Evolutionary conservation across 2,113 vertebrate genomes (phyloP).

Genomic region (Rhinolophus ferrumequinum): DNA sequence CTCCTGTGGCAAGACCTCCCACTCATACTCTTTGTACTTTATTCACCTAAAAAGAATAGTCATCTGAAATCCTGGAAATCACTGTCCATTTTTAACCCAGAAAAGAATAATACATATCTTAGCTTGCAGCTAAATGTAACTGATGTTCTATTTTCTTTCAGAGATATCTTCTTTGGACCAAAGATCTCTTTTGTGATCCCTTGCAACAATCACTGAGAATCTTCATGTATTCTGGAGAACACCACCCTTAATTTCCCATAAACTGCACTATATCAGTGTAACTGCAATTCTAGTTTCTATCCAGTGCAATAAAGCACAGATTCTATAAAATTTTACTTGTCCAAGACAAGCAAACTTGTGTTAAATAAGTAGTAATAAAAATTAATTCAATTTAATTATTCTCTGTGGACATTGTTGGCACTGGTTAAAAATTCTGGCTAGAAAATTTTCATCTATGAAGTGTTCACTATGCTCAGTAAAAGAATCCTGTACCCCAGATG

Average conservation of each 20-base stretch:
- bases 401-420: constrained; percentile 25
- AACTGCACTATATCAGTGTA: not conserved
- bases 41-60: constrained; percentile 50
- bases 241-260: not conserved
- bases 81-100: constrained; percentile 19
- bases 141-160: constrained; percentile 83
- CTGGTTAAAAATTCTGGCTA: not conserved
- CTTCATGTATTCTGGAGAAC: constrained; percentile 8
- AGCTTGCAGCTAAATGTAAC: constrained; percentile 38
- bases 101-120: not conserved
- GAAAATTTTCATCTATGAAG: not conserved
- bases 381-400: constrained; percentile 13
- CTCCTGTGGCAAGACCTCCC: not conserved
- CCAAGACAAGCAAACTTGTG: constrained; percentile 10
- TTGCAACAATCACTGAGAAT: constrained; percentile 84
- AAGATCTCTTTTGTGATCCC: constrained; percentile 91
- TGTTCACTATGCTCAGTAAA: not conserved
- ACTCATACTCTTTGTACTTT: constrained; percentile 15
- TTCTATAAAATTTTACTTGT: constrained; percentile 37
- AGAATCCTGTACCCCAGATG: not conserved
- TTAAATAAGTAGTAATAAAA: constrained; percentile 68
- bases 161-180: constrained; percentile 89
- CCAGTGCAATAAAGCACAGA: not conserved
- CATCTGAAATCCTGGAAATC: constrained; percentile 52
- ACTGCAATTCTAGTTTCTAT: not conserved